These are phyloP conservation scores for Crepidodera aurea DNA, from an alignment of 2,888 invertebrate species.

Conservation along the genomic window DNA sequence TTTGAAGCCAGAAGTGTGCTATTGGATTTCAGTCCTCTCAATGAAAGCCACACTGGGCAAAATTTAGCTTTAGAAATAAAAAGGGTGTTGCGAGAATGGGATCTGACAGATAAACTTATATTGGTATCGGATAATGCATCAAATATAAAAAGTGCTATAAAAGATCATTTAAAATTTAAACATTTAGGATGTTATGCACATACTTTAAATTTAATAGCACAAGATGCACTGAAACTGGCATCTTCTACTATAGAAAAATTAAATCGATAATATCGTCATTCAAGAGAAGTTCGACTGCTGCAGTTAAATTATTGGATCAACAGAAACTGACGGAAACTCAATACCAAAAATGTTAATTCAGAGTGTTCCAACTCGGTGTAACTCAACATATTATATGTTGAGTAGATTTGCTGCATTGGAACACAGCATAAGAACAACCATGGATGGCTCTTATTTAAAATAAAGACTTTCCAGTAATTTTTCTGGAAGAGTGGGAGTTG, in stretches of 20 bases:
- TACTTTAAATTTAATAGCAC: too few relatives aligned
- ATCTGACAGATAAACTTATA: slow-evolving; percentile 17
- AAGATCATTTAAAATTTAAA: slow-evolving; percentile 8
- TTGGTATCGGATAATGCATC: slow-evolving; percentile 34
- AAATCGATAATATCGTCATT: slow-evolving; percentile 25
- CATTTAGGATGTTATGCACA: slow-evolving; percentile 22
- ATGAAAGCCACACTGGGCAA: slow-evolving; percentile 14
- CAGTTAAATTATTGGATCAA: slow-evolving; percentile 19
- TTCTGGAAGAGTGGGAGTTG: slow-evolving; percentile 24
- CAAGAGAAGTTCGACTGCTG: slow-evolving; percentile 16
- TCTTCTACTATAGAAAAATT: slow-evolving; percentile 6
- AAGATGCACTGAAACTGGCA: slow-evolving; percentile 3
- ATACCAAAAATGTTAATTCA: slow-evolving; percentile 26
- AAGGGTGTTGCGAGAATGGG: slow-evolving; percentile 9
- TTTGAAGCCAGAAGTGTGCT: slow-evolving; percentile 7
- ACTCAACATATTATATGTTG: slow-evolving; percentile 24
- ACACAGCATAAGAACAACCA: slow-evolving; percentile 21
- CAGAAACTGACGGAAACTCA: slow-evolving; percentile 18
- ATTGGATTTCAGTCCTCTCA: slow-evolving; percentile 15
- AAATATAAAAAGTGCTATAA: slow-evolving; percentile 25
- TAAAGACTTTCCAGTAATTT: slow-evolving; percentile 20
- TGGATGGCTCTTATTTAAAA: slow-evolving; percentile 19
- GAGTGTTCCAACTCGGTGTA: slow-evolving; percentile 26
- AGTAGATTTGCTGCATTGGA: slow-evolving; percentile 24
- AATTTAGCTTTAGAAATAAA: slow-evolving; percentile 13